Percentiles rank a stretch among this genome's conserved stretches.
Conservation (phyloP, 2,888 invertebrate genomes). For the Salpingus planirostris region DNA sequence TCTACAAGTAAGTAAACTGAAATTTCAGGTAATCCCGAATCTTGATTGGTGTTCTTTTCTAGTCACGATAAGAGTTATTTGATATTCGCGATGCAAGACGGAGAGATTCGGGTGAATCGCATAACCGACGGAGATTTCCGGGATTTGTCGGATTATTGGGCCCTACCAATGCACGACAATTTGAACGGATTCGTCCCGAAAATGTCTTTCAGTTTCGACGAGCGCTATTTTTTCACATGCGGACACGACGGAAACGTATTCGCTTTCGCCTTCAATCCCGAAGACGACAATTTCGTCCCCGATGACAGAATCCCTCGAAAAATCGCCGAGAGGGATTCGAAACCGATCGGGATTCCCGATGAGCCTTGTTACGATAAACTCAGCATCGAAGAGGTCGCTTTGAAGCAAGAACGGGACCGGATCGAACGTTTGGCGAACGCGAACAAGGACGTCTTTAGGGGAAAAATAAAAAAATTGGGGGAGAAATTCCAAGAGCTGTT, state of each 20-base stretch:
- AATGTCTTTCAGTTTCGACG: slow-evolving; percentile 55
- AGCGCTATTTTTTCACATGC: slow-evolving; percentile 48
- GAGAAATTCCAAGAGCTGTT: slow-evolving; percentile 19
- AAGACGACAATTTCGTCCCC: slow-evolving; percentile 26
- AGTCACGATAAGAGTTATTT: slow-evolving; percentile 46
- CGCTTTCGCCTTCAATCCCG: slow-evolving; percentile 51
- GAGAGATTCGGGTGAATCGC: slow-evolving; percentile 48
- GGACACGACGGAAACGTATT: slow-evolving; percentile 75
- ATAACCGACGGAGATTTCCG: slow-evolving; percentile 42
- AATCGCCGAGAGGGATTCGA: slow-evolving; percentile 18
- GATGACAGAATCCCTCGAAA: slow-evolving; percentile 29
- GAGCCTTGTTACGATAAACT: slow-evolving; percentile 36
- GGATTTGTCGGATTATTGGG: slow-evolving; percentile 55
- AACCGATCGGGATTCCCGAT: slow-evolving; percentile 31
- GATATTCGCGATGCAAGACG: slow-evolving; percentile 53
- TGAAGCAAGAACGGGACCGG: slow-evolving; percentile 56
- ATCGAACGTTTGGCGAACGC: slow-evolving; percentile 54
- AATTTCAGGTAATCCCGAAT: too few species aligned
- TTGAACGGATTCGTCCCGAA: slow-evolving; percentile 58
- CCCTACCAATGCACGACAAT: slow-evolving; percentile 66
- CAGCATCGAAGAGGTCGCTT: slow-evolving; percentile 60
- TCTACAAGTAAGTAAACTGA: slow-evolving; percentile 51
- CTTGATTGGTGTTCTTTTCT: slow-evolving; percentile 19
- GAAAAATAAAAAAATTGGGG: slow-evolving; percentile 27
- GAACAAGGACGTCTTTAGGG: slow-evolving; percentile 52